These are phyloP conservation scores for Psettodes erumei DNA, from an alignment of 2,113 vertebrate genomes.

Conservation along the genomic window DNA sequence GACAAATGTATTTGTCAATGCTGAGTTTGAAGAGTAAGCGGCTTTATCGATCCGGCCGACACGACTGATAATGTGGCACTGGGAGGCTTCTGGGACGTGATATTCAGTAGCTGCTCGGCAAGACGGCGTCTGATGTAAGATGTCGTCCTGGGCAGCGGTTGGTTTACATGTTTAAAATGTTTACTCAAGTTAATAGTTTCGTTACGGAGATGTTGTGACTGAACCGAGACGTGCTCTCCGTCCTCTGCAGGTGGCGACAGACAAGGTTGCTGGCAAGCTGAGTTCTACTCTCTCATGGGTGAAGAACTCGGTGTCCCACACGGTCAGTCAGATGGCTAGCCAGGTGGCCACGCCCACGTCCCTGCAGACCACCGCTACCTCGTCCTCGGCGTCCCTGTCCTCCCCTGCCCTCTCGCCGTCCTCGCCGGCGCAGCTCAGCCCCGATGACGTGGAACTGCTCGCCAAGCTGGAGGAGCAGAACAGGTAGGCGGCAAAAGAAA, in stretches of 20 bases:
- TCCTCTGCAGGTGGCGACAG: conserved; percentile 94
- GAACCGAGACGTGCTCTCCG: background rate
- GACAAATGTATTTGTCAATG: conserved; percentile 7
- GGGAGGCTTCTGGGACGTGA: too few species aligned
- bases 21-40: conserved; percentile 8
- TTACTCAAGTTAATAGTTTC: too few species aligned
- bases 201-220: background rate
- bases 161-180: too few species aligned
- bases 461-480: conserved; percentile 98
- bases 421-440: conserved; percentile 91
- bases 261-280: conserved; percentile 97
- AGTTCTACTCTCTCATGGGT: conserved; percentile 99
- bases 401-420: conserved; percentile 89
- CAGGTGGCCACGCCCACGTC: conserved; percentile 95
- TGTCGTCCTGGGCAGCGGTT: too few species aligned
- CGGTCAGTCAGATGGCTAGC: conserved; percentile 99
- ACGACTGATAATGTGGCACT: background rate
- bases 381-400: conserved; percentile 89
- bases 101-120: background rate
- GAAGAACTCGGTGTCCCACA: conserved; percentile 96
- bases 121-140: too few species aligned
- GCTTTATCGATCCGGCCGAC: background rate
- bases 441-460: conserved; percentile 93
- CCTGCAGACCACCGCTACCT: conserved; percentile 86
- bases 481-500: conserved; percentile 87